Evolutionary conservation across 2,113 vertebrate species (phyloP).

Genomic region (Orcinus orca): DNA sequence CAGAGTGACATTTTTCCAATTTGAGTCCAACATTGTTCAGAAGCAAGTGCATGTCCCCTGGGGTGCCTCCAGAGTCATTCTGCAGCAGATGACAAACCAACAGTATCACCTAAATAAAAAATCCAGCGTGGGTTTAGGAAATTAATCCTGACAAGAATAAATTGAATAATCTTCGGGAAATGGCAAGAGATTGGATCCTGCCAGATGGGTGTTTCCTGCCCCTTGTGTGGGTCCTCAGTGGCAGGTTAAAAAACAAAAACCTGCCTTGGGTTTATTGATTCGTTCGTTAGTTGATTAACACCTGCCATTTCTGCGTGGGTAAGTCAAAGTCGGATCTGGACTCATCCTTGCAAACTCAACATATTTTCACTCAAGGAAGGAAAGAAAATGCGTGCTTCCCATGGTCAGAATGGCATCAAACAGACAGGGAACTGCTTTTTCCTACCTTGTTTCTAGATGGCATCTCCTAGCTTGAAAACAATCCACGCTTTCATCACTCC

Average conservation of each 20-base stretch:
- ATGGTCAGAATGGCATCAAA: too few species aligned
- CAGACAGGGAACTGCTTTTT: background rate
- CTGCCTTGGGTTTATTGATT: background rate
- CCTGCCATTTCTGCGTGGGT: background rate
- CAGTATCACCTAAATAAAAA: slow-evolving; percentile 66
- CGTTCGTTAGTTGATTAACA: background rate
- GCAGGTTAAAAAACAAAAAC: slow-evolving; percentile 35
- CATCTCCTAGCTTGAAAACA: background rate
- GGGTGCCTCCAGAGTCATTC: background rate
- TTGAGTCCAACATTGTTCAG: slow-evolving; percentile 57
- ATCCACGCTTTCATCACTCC: background rate
- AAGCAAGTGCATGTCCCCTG: background rate
- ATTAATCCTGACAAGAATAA: slow-evolving; percentile 69
- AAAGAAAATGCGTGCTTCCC: rapidly evolving
- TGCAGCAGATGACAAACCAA: slow-evolving; percentile 48
- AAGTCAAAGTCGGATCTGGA: background rate
- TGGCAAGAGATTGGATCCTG: background rate
- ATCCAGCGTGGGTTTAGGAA: slow-evolving; percentile 42
- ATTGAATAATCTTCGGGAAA: slow-evolving; percentile 62
- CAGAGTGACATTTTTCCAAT: slow-evolving; percentile 68
- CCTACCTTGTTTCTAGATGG: background rate
- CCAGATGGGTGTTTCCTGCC: slow-evolving; percentile 29
- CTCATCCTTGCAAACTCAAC: background rate
- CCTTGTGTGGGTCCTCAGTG: background rate
- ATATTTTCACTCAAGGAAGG: background rate